Evolutionary conservation across 2,797 vertebrate species (phyloP).

Genomic region (Danio kyathit): DNA sequence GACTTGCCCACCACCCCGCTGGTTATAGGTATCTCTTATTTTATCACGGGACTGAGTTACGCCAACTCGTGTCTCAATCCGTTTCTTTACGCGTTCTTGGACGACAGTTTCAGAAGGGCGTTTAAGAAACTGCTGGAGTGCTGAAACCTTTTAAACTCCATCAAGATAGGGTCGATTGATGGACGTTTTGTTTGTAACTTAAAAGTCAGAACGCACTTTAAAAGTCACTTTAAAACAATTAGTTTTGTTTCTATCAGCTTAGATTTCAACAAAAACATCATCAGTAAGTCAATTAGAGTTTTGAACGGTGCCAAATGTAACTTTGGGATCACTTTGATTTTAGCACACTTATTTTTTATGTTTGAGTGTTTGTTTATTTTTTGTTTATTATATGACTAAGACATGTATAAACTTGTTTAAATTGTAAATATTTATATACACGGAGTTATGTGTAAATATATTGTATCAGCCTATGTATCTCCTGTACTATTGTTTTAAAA

Average conservation of each 20-base stretch:
- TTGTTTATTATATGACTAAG: not conserved
- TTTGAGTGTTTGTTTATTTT: too few species aligned
- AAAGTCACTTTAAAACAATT: not conserved
- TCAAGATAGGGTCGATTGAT: not conserved
- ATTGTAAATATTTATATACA: not conserved
- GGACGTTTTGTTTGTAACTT: not conserved
- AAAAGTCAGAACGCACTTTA: not conserved
- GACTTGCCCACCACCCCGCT: slow-evolving; percentile 77
- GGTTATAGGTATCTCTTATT: slow-evolving; percentile 77
- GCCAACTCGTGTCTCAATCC: slow-evolving; percentile 80
- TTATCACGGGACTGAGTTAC: slow-evolving; percentile 80
- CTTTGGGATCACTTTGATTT: not conserved
- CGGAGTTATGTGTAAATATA: not conserved
- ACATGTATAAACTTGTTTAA: not conserved
- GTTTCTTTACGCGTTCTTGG: slow-evolving; percentile 79
- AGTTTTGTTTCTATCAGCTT: not conserved
- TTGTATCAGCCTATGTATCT: not conserved
- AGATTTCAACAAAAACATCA: not conserved
- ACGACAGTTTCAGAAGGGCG: slow-evolving; percentile 76
- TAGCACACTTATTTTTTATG: not conserved
- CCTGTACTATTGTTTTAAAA: not conserved
- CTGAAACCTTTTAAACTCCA: slow-evolving; percentile 31
- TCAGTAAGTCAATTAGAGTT: not conserved
- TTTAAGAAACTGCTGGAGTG: slow-evolving; percentile 73
- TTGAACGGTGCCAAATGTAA: not conserved